A percentile compares a stretch with the other conserved stretches of the same genome.
Conservation (phyloP, 2,797 vertebrate species). For the Poeciliopsis turneri region DNA sequence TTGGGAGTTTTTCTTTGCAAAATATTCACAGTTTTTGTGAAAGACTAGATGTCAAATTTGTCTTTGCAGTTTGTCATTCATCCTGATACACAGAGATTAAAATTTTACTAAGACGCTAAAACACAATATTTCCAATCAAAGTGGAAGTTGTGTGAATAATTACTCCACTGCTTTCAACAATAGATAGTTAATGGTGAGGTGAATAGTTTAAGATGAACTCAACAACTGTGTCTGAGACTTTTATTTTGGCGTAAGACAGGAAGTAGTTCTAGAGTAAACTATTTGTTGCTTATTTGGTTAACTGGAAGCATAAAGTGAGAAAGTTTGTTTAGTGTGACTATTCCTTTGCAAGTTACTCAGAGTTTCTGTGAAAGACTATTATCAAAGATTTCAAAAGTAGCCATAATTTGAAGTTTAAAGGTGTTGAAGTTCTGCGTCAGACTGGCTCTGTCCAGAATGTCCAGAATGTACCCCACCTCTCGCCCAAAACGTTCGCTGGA, state of each 20-base stretch:
- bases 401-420: too few relatives aligned
- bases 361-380: neutral
- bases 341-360: neutral
- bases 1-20: too few relatives aligned
- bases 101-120: neutral
- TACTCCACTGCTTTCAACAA: neutral
- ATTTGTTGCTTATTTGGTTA: neutral
- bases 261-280: neutral
- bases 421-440: too few relatives aligned
- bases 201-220: neutral
- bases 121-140: neutral
- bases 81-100: neutral
- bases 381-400: too few relatives aligned
- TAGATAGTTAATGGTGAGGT: neutral
- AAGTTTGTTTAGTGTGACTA: neutral
- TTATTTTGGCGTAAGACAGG: neutral
- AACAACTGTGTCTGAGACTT: neutral
- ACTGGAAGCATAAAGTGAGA: neutral
- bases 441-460: too few relatives aligned
- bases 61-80: neutral
- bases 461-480: too few relatives aligned
- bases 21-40: too few relatives aligned
- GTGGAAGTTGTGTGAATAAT: neutral
- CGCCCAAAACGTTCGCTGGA: too few relatives aligned
- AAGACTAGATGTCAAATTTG: too few relatives aligned